These are phyloP conservation scores for Caenorhabditis sp. DNA, from an alignment of 2,888 invertebrate species.

Conservation along the genomic window DNA sequence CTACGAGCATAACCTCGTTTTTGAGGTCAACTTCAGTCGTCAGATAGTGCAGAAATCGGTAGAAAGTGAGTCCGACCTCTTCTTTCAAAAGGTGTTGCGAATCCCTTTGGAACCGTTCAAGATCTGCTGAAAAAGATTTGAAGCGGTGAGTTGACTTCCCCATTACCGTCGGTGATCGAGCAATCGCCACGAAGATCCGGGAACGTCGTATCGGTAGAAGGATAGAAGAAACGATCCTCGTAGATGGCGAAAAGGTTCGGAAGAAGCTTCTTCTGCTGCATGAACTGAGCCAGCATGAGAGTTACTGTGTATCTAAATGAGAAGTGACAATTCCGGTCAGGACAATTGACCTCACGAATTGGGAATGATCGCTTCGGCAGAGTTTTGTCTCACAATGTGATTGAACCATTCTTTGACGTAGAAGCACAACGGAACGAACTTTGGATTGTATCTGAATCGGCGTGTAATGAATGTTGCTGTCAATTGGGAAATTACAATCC, in stretches of 20 bases:
- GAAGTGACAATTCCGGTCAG: not conserved
- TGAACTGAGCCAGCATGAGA: conserved; percentile 2
- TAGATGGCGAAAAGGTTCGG: not conserved
- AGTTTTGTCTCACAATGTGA: not conserved
- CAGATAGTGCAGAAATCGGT: not conserved
- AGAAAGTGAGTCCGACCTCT: not conserved
- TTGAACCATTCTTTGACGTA: conserved; percentile 6
- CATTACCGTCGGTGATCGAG: not conserved
- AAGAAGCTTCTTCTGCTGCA: not conserved
- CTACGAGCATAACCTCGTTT: not conserved
- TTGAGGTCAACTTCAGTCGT: not conserved
- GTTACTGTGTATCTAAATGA: not conserved
- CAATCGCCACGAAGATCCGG: not conserved
- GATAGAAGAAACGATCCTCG: not conserved
- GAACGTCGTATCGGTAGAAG: not conserved
- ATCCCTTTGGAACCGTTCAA: not conserved
- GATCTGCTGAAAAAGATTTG: not conserved
- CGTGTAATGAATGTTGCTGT: not conserved
- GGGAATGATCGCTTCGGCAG: not conserved
- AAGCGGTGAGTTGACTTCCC: not conserved
- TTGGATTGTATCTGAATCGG: not conserved
- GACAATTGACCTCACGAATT: not conserved
- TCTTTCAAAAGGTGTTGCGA: too few species aligned
- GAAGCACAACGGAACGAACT: not conserved
- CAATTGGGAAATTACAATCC: not conserved